Base-by-base conservation (phyloP, 2,113 vertebrate genomes). In the Paradoxurus hermaphroditus region DNA sequence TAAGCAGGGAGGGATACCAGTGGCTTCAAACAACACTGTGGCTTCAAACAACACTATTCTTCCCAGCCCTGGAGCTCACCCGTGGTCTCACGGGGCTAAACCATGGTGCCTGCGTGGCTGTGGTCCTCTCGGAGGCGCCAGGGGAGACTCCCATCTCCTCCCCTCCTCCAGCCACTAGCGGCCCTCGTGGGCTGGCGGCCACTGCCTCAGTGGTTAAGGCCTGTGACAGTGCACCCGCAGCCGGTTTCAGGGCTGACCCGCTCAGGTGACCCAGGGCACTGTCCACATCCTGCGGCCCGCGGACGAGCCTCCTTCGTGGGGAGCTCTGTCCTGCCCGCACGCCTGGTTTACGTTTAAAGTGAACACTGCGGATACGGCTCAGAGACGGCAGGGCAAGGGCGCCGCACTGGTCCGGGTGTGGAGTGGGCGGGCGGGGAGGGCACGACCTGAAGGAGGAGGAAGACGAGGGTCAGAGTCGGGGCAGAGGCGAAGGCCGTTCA, bases 161-260 rank as follows among this genome's bases (percentile, higher is more conserved):
- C 23, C 10, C 41, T 9, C 34, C 9, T 8, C 23, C 10, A 10
- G 18, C 41, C 72, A 0, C 77, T 2, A 4, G n/a, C 0, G 3
- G 15, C 31, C 1, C 0, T 3, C 11, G 1, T 10, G 3, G 6
- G 53, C 56, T 36, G 1, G 0, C 8, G 41, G 31, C 46, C 7
- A 6, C 11, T 4, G 9, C 36, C 23, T 72, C 63, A 9, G 1
- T 21, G 39, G 34, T 14, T 7, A 10, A 16, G 34, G 82, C 49
- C 29, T 23, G n/a, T 3, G n/a, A 2, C 0, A 2, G 16, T 12
- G 27, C 41, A 23, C 27, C 72, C 0, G 16, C n/a, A n/a, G n/a
- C n/a, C n/a, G n/a, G n/a, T n/a, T 5, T 12, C 0, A 7, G 25
- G 67, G 39, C 7, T 2, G 68, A 51, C 36, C 31, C 36, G 3